Evolutionary conservation across 2,888 invertebrate species (phyloP).

Genomic region (Hydrotaea diabolus): DNA sequence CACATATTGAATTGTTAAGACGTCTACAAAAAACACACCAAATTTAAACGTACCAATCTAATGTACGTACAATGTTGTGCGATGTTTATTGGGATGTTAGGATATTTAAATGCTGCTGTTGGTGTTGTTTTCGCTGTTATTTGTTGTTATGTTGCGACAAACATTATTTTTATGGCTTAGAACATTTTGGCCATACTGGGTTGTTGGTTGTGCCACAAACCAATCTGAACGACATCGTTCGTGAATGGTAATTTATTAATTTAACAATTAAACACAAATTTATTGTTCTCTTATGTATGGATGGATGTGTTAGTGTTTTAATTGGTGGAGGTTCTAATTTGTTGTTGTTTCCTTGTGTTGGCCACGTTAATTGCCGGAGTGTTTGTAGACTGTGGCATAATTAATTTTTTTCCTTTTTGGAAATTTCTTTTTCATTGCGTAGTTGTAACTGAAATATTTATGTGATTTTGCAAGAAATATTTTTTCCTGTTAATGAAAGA

Average conservation of each 20-base stretch:
- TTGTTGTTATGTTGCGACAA: conserved; percentile 28
- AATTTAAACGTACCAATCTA: too few species aligned
- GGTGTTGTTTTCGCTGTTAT: neutral
- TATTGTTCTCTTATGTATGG: neutral
- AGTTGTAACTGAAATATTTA: neutral
- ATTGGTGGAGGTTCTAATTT: neutral
- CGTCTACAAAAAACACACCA: too few species aligned
- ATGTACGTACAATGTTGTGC: neutral
- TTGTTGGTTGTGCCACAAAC: conserved; percentile 1
- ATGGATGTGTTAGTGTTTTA: neutral
- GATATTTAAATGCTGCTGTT: neutral
- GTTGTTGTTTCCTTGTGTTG: neutral
- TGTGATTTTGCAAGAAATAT: neutral
- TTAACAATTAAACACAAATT: neutral
- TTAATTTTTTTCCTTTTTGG: neutral
- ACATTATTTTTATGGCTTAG: conserved; percentile 25
- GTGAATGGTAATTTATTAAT: conserved; percentile 13
- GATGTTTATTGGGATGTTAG: neutral
- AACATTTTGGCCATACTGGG: neutral
- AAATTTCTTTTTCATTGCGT: neutral
- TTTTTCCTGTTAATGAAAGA: neutral
- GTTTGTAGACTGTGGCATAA: neutral
- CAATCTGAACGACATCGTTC: neutral
- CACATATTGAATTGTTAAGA: too few species aligned
- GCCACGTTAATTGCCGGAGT: neutral